Evolutionary conservation across 2,888 invertebrate genomes (phyloP).

Genomic region (Automeris io): DNA sequence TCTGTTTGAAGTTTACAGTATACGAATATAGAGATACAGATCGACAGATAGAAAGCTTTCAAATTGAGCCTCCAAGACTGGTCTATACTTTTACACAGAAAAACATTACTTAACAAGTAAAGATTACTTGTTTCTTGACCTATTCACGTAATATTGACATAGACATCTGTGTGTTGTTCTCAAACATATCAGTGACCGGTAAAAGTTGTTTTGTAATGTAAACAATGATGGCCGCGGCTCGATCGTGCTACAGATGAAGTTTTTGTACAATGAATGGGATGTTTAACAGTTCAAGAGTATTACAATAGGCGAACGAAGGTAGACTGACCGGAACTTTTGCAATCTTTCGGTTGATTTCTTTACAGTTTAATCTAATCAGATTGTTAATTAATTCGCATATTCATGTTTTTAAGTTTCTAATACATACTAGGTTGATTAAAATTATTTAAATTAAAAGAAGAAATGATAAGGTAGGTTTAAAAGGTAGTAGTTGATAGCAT

Average conservation of each 20-base stretch:
- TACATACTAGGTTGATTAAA: no score
- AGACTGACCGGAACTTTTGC: conserved; percentile 57
- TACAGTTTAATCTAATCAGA: conserved; percentile 13
- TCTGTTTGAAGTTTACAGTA: no score
- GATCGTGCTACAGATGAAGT: no score
- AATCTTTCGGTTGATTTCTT: conserved; percentile 41
- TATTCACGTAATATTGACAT: conserved; percentile 12
- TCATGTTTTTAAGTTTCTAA: no score
- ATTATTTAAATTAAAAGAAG: no score
- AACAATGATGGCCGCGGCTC: conserved; percentile 7
- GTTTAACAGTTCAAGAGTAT: conserved; percentile 26
- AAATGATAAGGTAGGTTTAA: no score
- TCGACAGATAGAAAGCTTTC: no score
- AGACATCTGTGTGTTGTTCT: conserved; percentile 6
- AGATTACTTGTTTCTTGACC: conserved; percentile 17
- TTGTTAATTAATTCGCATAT: no score
- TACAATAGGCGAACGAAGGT: conserved; percentile 32
- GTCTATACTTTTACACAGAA: conserved; percentile 13
- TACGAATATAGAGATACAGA: no score
- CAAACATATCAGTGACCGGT: conserved; percentile 9
- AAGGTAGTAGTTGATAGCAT: no score
- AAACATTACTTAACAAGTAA: conserved; percentile 19
- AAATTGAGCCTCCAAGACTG: no score
- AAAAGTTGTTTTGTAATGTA: conserved; percentile 9
- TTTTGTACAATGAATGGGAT: conserved; percentile 22